Base-by-base conservation (phyloP, 2,888 invertebrate genomes). In the Theodoxus fluviatilis region DNA sequence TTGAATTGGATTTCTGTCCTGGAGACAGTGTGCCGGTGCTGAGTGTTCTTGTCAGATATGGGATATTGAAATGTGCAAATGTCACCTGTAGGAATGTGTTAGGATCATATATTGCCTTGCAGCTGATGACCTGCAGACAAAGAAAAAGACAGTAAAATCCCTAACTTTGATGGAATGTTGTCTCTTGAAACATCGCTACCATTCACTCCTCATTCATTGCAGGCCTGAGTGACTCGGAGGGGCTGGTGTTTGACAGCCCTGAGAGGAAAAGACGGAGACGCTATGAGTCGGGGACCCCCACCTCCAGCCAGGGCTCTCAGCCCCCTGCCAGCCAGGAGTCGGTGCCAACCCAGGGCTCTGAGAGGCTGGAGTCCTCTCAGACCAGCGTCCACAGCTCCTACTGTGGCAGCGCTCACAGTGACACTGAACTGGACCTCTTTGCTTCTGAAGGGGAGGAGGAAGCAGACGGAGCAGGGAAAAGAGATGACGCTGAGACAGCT, bases 231-330 rank as follows among this genome's bases (percentile, higher is more conserved):
- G 78, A 79, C n/a, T 71, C 76, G 9, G 78, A 79, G 18, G 79
- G 78, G 31, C 71, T 80, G 12, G 74, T 76, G 47, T 80, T 80
- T 74, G 78, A 77, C 43, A 73, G 75, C n/a, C 76, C 78, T 59
- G 67, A 70, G 47, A 70, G 37, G 67, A 70, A 59, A 70, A 49
- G 31, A 9, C 18, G 22, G 31, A 47, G 25, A 37, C 35, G 6
- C 52, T 38, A 25, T 22, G 49, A 6, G 9, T 40, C 12, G 31
- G 18, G 15, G n/a, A 18, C 22, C 15, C 35, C 25, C 22, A 37
- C 9, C n/a, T 0, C 4, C 12, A 37, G 6, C 25, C 40, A 15
- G 49, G 55, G 1, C 6, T 22, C 15, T 35, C 22, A 4, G 59
- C 25, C 31, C 52, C 59, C 6, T 63, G 52, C 40, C 69, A 69